A percentile compares a stretch with the other conserved stretches of the same genome.
phyloP scores from a whole-genome alignment of 2,797 vertebrate species.

The Phalanger gymnotis region DNA sequence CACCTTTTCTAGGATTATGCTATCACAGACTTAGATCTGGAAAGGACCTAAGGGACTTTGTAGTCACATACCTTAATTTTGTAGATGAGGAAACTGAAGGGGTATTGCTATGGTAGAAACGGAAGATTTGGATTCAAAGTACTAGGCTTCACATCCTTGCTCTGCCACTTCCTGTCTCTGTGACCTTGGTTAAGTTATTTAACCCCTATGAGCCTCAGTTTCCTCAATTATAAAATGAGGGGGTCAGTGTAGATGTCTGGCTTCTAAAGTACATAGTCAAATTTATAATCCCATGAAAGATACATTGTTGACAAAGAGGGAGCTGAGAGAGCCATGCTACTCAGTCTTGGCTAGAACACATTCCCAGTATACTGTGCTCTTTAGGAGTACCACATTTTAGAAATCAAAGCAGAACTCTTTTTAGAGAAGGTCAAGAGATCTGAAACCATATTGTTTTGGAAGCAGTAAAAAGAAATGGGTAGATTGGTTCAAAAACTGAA shows the following conservation, averaged over 20 bases:
- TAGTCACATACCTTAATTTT: background rate
- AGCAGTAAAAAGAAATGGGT: background rate
- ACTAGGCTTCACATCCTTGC: background rate
- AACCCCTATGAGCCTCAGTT: background rate
- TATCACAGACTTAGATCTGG: background rate
- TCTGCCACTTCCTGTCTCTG: background rate
- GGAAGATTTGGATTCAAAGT: background rate
- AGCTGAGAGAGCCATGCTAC: background rate
- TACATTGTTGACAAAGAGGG: background rate
- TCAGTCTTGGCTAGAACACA: background rate
- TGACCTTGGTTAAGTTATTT: background rate
- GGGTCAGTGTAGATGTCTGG: background rate
- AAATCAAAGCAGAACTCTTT: background rate
- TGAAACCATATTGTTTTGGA: background rate
- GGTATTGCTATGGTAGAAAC: background rate
- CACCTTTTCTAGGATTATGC: background rate
- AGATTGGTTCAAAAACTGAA: background rate
- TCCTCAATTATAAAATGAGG: background rate
- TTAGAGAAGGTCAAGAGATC: background rate
- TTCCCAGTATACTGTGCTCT: accelerated
- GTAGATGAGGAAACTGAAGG: background rate
- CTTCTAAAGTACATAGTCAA: background rate
- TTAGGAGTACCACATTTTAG: background rate
- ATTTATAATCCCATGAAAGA: background rate
- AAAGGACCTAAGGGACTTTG: background rate